Percentiles rank a stretch among this genome's conserved stretches.
Conservation (phyloP, 2,113 vertebrate species). For the Chlorodrepanis virens region DNA sequence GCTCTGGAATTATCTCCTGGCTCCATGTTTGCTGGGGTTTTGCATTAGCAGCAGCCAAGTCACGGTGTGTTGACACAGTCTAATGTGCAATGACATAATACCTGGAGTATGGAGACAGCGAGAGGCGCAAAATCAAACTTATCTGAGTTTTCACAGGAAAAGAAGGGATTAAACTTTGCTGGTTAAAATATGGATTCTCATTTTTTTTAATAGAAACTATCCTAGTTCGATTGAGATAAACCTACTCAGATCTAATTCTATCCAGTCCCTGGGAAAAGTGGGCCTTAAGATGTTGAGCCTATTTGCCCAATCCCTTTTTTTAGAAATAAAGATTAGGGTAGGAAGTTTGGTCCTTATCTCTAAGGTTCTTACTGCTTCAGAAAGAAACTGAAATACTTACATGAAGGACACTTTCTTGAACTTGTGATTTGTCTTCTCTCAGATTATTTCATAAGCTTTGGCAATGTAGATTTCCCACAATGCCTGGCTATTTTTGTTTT, state of each 20-base stretch:
- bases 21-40: slow-evolving; percentile 59
- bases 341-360: slow-evolving; percentile 63
- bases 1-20: slow-evolving; percentile 38
- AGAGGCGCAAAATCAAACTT: slow-evolving; percentile 61
- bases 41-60: slow-evolving; percentile 59
- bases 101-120: slow-evolving; percentile 51
- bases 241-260: slow-evolving; percentile 61
- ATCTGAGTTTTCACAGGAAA: slow-evolving; percentile 65
- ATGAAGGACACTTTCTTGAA: slow-evolving; percentile 60
- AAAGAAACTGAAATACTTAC: slow-evolving; percentile 64
- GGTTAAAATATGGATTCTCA: slow-evolving; percentile 52
- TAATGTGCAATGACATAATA: slow-evolving; percentile 63
- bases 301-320: slow-evolving; percentile 65
- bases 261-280: slow-evolving; percentile 57
- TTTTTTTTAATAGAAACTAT: slow-evolving; percentile 24
- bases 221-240: slow-evolving; percentile 67
- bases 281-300: slow-evolving; percentile 62
- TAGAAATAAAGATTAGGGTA: slow-evolving; percentile 65
- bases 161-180: slow-evolving; percentile 65
- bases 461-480: slow-evolving; percentile 32
- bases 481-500: slow-evolving; percentile 39
- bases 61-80: slow-evolving; percentile 56
- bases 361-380: slow-evolving; percentile 55
- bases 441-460: slow-evolving; percentile 42
- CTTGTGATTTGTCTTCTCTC: slow-evolving; percentile 53